Conservation (phyloP, 2,888 invertebrate species). For the Lumbricus terrestris region DNA sequence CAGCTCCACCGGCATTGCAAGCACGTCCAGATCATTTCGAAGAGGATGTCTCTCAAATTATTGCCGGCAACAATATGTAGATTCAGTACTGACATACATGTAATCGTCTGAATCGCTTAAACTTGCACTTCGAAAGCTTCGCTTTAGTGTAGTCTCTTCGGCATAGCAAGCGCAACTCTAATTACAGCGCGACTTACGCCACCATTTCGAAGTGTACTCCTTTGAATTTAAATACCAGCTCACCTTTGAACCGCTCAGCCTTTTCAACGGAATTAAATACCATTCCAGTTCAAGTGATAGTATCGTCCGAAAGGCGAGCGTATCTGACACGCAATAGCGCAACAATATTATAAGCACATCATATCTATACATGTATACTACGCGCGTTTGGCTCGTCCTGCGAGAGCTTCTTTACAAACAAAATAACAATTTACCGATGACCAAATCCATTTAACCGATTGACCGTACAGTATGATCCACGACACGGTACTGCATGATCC, state of each 20-base stretch:
- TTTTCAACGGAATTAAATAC: not conserved
- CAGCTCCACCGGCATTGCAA: too few relatives aligned
- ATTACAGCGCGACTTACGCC: not conserved
- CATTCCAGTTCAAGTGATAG: not conserved
- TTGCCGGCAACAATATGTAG: too few relatives aligned
- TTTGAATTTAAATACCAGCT: not conserved
- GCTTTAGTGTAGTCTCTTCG: not conserved
- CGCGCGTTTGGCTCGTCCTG: too few relatives aligned
- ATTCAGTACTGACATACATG: too few relatives aligned
- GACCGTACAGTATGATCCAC: too few relatives aligned
- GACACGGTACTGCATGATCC: too few relatives aligned
- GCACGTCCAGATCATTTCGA: not conserved
- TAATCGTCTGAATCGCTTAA: not conserved
- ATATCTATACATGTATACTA: too few relatives aligned
- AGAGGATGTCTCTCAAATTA: not conserved
- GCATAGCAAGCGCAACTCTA: not conserved
- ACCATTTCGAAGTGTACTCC: not conserved
- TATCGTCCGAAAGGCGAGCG: not conserved
- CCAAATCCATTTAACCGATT: too few relatives aligned
- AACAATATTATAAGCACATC: not conserved
- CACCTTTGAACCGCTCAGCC: not conserved
- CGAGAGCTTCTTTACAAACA: too few relatives aligned
- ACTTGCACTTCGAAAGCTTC: not conserved
- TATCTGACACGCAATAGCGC: not conserved
- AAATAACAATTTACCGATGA: too few relatives aligned